Conservation (phyloP, 1,140 invertebrate species). For the Ooceraea biroi region DNA sequence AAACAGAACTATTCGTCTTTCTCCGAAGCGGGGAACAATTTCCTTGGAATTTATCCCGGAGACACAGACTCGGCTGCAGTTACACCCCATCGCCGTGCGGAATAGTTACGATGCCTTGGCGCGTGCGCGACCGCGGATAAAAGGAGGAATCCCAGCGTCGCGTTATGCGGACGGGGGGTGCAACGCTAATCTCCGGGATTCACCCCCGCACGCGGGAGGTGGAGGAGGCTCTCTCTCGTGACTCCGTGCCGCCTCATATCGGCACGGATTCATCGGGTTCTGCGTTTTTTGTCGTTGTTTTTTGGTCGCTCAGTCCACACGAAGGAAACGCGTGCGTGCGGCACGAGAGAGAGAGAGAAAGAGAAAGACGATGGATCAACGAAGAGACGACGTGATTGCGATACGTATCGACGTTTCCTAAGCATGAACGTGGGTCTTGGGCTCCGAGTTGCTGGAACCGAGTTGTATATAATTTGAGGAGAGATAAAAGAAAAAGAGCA, state of each 20-base stretch:
- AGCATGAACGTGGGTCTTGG: no score
- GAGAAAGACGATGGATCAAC: no score
- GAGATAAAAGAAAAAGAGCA: no score
- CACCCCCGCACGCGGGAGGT: not conserved
- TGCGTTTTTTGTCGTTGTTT: no score
- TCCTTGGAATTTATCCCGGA: constrained; percentile 67
- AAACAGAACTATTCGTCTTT: constrained; percentile 77
- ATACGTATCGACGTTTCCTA: no score
- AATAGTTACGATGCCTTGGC: constrained; percentile 23
- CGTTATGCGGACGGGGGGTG: constrained; percentile 43
- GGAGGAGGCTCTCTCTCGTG: no score
- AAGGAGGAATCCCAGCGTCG: constrained; percentile 29
- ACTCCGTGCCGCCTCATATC: constrained; percentile 35
- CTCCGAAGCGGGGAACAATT: constrained; percentile 63
- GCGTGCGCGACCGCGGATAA: constrained; percentile 33
- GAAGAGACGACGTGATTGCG: no score
- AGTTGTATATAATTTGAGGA: no score
- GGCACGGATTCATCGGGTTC: constrained; percentile 39
- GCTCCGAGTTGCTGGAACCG: no score
- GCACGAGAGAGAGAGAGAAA: no score
- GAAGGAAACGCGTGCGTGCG: no score
- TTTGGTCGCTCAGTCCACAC: not conserved
- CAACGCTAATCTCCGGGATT: constrained; percentile 65
- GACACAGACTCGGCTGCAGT: constrained; percentile 16
- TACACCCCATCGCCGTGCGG: not conserved